Evolutionary conservation across 2,888 invertebrate species (phyloP).

Genomic region (Acanthosepion pharaonis): DNA sequence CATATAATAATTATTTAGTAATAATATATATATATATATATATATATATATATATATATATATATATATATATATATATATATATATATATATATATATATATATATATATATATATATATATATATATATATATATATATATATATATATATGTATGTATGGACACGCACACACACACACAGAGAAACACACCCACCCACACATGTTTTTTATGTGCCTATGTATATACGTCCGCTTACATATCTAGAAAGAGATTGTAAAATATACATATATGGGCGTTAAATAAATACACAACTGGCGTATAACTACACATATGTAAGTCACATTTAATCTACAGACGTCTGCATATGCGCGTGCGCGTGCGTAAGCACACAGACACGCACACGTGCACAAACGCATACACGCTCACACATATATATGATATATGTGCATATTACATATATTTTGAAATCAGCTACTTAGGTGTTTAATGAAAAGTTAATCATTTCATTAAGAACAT

Average conservation of each 20-base stretch:
- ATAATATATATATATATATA: background rate
- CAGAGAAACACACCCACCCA: background rate
- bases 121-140: background rate
- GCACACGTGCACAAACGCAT: too few relatives aligned
- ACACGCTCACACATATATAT: background rate
- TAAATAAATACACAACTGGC: too few relatives aligned
- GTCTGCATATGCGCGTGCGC: too few relatives aligned
- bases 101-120: background rate
- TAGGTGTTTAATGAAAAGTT: too few relatives aligned
- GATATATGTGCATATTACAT: background rate
- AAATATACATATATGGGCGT: too few relatives aligned
- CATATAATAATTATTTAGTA: too few relatives aligned
- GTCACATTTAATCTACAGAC: too few relatives aligned
- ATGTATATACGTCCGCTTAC: background rate
- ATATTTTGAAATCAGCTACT: background rate
- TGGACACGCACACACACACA: background rate
- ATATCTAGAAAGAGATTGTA: too few relatives aligned
- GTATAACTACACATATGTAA: too few relatives aligned
- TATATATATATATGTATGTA: background rate
- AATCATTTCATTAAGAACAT: too few relatives aligned
- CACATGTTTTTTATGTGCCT: background rate
- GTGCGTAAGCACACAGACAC: too few relatives aligned
- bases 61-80: background rate
- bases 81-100: background rate
- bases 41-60: background rate